These are phyloP conservation scores for Troides aeacus DNA, from an alignment of 2,888 invertebrate genomes.

Conservation along the genomic window DNA sequence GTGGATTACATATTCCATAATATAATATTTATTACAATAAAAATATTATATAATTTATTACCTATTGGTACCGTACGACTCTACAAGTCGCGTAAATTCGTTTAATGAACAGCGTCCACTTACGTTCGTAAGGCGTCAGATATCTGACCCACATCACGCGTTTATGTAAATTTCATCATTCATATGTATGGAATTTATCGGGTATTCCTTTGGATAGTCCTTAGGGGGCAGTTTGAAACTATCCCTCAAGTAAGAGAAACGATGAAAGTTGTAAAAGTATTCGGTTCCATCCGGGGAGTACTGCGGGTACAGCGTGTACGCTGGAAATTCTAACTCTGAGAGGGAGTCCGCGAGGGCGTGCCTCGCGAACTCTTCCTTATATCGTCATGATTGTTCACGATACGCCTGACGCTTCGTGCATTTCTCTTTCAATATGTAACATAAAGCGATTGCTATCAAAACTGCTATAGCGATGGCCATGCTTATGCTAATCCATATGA, in stretches of 20 bases:
- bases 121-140: conserved; percentile 8
- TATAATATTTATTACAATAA: conserved; percentile 17
- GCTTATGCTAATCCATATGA: conserved; percentile 93
- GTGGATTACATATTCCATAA: conserved; percentile 3
- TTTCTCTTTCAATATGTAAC: conserved; percentile 90
- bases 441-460: conserved; percentile 89
- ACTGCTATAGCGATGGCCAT: conserved; percentile 91
- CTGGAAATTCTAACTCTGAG: conserved; percentile 59
- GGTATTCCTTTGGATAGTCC: conserved; percentile 46
- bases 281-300: conserved; percentile 74
- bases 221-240: conserved; percentile 70
- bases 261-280: conserved; percentile 74
- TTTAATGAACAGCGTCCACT: conserved; percentile 24
- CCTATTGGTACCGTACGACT: conserved; percentile 32
- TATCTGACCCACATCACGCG: conserved; percentile 51
- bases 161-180: conserved; percentile 70
- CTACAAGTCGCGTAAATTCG: conserved; percentile 32
- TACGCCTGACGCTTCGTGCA: conserved; percentile 87
- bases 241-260: conserved; percentile 67
- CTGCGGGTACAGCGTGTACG: conserved; percentile 70
- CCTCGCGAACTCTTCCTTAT: conserved; percentile 74
- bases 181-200: conserved; percentile 21
- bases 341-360: conserved; percentile 71
- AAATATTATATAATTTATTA: conserved; percentile 16
- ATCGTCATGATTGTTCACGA: conserved; percentile 85